These are phyloP conservation scores for Numida meleagris DNA, from an alignment of 2,113 vertebrate genomes.

Conservation along the genomic window DNA sequence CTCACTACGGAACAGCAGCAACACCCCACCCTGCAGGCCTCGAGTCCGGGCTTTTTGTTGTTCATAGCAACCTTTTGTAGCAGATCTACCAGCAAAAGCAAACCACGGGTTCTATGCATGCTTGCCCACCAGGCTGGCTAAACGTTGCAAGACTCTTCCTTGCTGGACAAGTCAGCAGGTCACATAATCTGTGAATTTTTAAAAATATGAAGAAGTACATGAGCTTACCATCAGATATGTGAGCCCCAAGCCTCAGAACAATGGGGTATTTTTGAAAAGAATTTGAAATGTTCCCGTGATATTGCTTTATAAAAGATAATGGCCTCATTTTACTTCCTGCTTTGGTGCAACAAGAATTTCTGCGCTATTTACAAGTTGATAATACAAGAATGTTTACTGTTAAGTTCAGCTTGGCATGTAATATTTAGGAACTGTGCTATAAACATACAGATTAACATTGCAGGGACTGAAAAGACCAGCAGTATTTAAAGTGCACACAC, in stretches of 20 bases:
- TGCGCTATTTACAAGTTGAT: slow-evolving; percentile 29
- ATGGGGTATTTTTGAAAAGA: slow-evolving; percentile 38
- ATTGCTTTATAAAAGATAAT: slow-evolving; percentile 56
- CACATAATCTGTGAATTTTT: slow-evolving; percentile 17
- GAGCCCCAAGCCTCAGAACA: slow-evolving; percentile 34
- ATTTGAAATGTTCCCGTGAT: slow-evolving; percentile 29
- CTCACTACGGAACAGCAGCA: neutral
- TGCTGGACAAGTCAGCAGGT: neutral
- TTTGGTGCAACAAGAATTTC: slow-evolving; percentile 4
- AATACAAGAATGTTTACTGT: neutral
- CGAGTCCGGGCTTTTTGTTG: neutral
- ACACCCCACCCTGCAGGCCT: neutral
- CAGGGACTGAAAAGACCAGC: neutral
- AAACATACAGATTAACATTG: neutral
- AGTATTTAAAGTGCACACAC: neutral
- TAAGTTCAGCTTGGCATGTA: neutral
- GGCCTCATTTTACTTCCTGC: slow-evolving; percentile 22
- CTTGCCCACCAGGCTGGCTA: neutral
- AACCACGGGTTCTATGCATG: neutral
- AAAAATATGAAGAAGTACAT: neutral
- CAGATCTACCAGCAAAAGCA: neutral
- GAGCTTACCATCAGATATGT: slow-evolving; percentile 10
- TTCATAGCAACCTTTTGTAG: neutral
- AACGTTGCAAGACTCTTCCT: neutral
- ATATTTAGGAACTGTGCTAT: neutral